Conservation (phyloP, 2,113 vertebrate species). For the Phyllopteryx taeniolatus region DNA sequence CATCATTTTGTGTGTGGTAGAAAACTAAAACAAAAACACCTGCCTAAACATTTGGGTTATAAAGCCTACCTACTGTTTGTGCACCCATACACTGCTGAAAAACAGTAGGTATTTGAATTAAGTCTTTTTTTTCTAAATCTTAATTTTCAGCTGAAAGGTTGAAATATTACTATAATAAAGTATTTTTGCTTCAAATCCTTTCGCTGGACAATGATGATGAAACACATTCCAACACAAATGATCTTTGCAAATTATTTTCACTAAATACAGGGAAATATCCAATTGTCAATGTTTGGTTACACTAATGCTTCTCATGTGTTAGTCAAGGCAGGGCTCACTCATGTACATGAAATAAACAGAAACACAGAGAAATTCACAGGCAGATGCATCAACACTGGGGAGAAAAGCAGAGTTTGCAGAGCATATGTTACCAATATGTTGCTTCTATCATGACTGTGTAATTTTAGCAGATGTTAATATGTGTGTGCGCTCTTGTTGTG, state of each 20-base stretch:
- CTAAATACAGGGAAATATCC: conserved; percentile 36
- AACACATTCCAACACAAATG: conserved; percentile 16
- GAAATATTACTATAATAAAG: background rate
- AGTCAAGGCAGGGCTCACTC: conserved; percentile 12
- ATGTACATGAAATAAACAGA: conserved; percentile 1
- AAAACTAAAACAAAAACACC: background rate
- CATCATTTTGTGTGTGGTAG: background rate
- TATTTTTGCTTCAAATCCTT: background rate
- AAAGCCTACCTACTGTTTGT: background rate
- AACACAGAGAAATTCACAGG: conserved; percentile 8
- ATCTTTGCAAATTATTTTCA: conserved; percentile 6
- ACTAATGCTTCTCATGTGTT: conserved; percentile 33
- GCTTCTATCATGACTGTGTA: conserved; percentile 5
- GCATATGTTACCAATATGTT: conserved; percentile 5
- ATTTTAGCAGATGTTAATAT: background rate
- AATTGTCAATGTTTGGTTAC: conserved; percentile 30
- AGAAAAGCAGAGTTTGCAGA: background rate
- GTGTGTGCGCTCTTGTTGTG: background rate
- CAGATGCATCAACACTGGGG: background rate
- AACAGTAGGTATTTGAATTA: too few relatives aligned
- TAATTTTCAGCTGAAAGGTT: background rate
- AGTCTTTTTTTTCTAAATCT: background rate
- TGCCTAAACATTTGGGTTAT: background rate
- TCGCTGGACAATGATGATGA: background rate
- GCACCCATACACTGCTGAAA: too few relatives aligned